Evolutionary conservation across 2,888 invertebrate genomes (phyloP).

Genomic region (Onchidella celtica): DNA sequence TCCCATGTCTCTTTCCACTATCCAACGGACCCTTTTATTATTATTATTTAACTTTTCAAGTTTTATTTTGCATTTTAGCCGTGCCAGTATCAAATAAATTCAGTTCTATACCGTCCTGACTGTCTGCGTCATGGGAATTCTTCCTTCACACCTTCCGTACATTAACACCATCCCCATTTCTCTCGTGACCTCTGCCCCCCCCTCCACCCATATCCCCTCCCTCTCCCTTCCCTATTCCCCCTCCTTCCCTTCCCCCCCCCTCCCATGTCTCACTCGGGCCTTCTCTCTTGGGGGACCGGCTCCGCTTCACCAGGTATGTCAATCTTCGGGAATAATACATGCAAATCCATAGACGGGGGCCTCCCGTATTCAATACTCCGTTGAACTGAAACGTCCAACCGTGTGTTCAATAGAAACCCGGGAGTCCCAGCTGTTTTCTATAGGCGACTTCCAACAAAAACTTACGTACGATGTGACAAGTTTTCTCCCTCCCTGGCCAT

Average conservation of each 20-base stretch:
- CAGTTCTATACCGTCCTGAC: too few species aligned
- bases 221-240: too few species aligned
- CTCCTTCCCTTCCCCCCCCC: not conserved
- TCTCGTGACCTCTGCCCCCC: too few species aligned
- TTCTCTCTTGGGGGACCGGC: not conserved
- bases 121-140: too few species aligned
- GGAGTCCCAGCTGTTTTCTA: slow-evolving; percentile 32
- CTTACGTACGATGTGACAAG: not conserved
- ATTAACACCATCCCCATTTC: too few species aligned
- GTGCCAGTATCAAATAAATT: too few species aligned
- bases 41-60: too few species aligned
- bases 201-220: not conserved
- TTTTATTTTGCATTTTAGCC: too few species aligned
- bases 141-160: too few species aligned
- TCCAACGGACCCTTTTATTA: too few species aligned
- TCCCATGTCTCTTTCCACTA: too few species aligned
- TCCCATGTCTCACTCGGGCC: not conserved
- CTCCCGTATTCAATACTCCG: not conserved
- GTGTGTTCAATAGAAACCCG: slow-evolving; percentile 6
- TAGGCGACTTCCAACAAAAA: slow-evolving; percentile 13
- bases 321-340: slow-evolving; percentile 32
- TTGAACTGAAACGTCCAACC: slow-evolving; percentile 20
- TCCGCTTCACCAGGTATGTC: slow-evolving; percentile 15
- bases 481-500: not conserved
- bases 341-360: slow-evolving; percentile 22